phyloP scores from a whole-genome alignment of 1,140 invertebrate genomes.

The Procambarus clarkii region DNA sequence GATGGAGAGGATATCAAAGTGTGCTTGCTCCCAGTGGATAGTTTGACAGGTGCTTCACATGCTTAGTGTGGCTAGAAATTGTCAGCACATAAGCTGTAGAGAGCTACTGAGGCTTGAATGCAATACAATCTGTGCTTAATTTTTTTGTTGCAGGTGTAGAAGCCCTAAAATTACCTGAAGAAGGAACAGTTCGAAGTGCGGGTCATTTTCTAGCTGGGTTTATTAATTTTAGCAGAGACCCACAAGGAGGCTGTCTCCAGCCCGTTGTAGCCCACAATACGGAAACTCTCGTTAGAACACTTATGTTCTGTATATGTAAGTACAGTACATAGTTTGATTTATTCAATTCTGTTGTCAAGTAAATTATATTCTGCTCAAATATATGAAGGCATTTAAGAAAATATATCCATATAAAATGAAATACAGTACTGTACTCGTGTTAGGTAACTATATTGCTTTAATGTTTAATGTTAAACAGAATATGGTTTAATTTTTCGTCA shows the following conservation, averaged over 20 bases:
- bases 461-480: neutral
- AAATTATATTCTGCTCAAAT: too few species aligned
- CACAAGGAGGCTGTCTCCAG: conserved; percentile 47
- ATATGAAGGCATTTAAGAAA: too few species aligned
- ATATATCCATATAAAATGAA: too few species aligned
- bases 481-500: conserved; percentile 1
- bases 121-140: neutral
- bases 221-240: conserved; percentile 65
- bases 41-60: too few species aligned
- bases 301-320: conserved; percentile 69
- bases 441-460: neutral
- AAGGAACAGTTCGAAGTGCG: conserved; percentile 65
- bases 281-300: conserved; percentile 61
- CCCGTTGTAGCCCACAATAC: conserved; percentile 65
- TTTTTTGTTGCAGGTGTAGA: conserved; percentile 56
- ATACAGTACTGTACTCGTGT: too few species aligned
- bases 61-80: too few species aligned
- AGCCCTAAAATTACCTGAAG: conserved; percentile 70
- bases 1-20: too few species aligned
- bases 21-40: too few species aligned
- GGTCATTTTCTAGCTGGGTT: conserved; percentile 60
- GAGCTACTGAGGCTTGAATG: too few species aligned
- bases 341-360: too few species aligned
- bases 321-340: neutral
- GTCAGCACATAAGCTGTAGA: too few species aligned